Base-by-base conservation (phyloP, 2,797 vertebrate genomes). In the Crenichthys baileyi region DNA sequence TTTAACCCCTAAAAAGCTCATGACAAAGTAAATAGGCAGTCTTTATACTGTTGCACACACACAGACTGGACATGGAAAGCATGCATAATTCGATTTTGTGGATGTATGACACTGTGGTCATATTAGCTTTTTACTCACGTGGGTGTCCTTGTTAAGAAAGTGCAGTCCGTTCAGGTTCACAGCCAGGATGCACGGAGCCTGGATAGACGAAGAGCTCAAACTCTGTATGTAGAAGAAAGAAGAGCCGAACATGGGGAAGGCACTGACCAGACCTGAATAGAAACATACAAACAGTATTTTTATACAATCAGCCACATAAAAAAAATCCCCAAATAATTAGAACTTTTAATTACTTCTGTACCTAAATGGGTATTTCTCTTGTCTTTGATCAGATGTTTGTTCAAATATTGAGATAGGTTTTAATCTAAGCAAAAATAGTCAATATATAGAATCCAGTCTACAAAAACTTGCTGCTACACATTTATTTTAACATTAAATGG, bases 151-250 rank as follows among this genome's bases (percentile, higher is more conserved):
- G 94, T 96, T 96, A 55, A 99, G 96, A 89, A 99, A 99, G 93
- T 96, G 97, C 75, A 99, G 96, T 76, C 98, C 98, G 0, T 98
- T 98, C 84, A 99, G 97, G 92, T 98, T 99, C 83, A 99, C 93
- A 0, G 98, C 97, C 86, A 99, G 94, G 91, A 99, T 95, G 87
- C 98, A 99, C 0, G 98, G 98, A 0, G 97, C 96, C 0, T 95
- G 87, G 8, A 99, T 95, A 12, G 96, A 87, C 0, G 90, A 85
- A 36, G 96, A 97, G 92, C 97, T 97, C 78, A 97, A 98, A 92
- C 97, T 99, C 91, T 98, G 97, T 90, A 99, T 95, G 95, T 97
- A 98, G 96, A 99, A 99, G 95, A 99, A 99, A 61, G 98, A 97
- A 0, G 98, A 99, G 48, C 98, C 98, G 0, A 99, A 99, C 97